Percentiles rank a stretch among this genome's conserved stretches.
These are phyloP conservation scores for Clusia tigrina DNA, from an alignment of 2,888 invertebrate genomes.

Conservation along the genomic window DNA sequence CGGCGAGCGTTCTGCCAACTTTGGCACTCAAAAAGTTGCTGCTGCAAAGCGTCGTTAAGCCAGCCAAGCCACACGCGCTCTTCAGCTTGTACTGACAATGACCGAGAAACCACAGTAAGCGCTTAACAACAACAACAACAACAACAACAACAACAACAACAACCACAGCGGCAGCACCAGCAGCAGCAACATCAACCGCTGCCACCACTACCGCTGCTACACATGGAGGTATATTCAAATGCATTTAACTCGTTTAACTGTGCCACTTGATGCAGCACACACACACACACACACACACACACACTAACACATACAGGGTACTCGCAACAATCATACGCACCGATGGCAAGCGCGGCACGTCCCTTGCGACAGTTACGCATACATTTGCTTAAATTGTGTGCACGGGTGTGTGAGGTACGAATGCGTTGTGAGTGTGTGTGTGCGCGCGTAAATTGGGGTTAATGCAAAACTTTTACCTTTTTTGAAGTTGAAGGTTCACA, in stretches of 20 bases:
- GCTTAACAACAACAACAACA: neutral
- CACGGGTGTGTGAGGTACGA: constrained; percentile 5
- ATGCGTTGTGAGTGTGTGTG: constrained; percentile 24
- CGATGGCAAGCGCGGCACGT: too few relatives aligned
- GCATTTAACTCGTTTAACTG: neutral
- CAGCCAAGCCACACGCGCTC: neutral
- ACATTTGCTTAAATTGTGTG: neutral
- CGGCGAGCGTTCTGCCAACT: too few relatives aligned
- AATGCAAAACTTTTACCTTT: constrained; percentile 3
- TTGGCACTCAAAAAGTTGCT: too few relatives aligned
- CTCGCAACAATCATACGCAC: too few relatives aligned
- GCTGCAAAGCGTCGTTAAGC: too few relatives aligned
- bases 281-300: neutral
- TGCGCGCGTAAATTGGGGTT: constrained; percentile 44
- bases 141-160: neutral
- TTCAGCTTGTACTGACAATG: neutral
- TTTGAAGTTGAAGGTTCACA: neutral
- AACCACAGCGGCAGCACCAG: neutral
- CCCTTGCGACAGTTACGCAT: neutral
- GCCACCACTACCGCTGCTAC: neutral
- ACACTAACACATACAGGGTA: too few relatives aligned
- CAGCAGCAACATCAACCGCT: neutral
- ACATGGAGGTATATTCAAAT: neutral
- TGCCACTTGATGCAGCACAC: neutral
- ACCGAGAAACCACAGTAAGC: neutral